Percentiles rank a stretch among this genome's conserved stretches.
These are phyloP conservation scores for Itoplectis maculator DNA, from an alignment of 2,888 invertebrate genomes.

Conservation along the genomic window DNA sequence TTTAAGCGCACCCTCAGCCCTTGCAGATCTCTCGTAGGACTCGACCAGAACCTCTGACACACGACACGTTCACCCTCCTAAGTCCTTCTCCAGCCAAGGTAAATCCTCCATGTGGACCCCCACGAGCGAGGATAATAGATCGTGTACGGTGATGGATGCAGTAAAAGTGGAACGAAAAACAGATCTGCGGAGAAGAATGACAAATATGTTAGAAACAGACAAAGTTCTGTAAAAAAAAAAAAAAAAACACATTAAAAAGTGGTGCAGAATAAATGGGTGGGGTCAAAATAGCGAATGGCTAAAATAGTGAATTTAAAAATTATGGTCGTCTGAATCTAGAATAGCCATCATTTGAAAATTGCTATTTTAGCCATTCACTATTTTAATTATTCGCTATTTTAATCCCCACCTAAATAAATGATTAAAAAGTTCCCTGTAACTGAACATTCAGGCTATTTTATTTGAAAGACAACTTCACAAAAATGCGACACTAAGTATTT, in stretches of 20 bases:
- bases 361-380: too few relatives aligned
- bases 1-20: conserved; percentile 60
- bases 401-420: too few relatives aligned
- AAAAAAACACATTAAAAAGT: not conserved
- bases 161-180: conserved; percentile 36
- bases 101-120: conserved; percentile 48
- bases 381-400: too few relatives aligned
- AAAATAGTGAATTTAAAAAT: too few relatives aligned
- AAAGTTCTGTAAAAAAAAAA: not conserved
- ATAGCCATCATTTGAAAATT: too few relatives aligned
- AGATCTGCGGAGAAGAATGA: conserved; percentile 48
- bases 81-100: conserved; percentile 37
- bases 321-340: too few relatives aligned
- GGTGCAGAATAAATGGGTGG: too few relatives aligned
- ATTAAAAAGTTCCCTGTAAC: not conserved
- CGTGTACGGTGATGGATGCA: conserved; percentile 49
- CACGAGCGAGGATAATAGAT: conserved; percentile 52
- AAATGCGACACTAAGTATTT: not conserved
- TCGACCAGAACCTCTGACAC: conserved; percentile 28
- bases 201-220: not conserved
- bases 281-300: too few relatives aligned
- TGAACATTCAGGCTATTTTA: not conserved
- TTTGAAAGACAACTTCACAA: not conserved
- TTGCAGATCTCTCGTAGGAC: conserved; percentile 47
- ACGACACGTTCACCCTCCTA: conserved; percentile 42